Percentiles rank a stretch among this genome's conserved stretches.
phyloP scores from a whole-genome alignment of 2,888 invertebrate genomes.

The Geotrupes spiniger region DNA sequence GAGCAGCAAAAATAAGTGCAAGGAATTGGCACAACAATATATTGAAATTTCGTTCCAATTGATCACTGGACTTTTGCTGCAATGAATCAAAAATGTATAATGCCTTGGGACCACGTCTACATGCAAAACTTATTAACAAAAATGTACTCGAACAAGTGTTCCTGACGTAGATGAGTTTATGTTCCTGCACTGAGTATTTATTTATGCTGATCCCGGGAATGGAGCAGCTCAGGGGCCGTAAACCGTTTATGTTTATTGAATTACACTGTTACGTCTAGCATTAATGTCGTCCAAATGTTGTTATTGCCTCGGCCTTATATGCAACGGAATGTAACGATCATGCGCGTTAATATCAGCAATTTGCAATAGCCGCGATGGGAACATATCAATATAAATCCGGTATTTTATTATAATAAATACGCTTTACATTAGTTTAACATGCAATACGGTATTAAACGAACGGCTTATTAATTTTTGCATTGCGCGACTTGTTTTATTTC shows the following conservation, averaged over 20 bases:
- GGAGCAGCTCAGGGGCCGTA: slow-evolving; percentile 44
- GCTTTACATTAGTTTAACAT: slow-evolving; percentile 15
- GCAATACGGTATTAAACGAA: slow-evolving; percentile 1
- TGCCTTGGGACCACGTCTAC: too few relatives aligned
- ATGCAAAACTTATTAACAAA: too few relatives aligned
- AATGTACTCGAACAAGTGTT: background rate
- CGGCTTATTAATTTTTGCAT: background rate
- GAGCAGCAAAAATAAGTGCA: too few relatives aligned
- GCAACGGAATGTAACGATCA: slow-evolving; percentile 14
- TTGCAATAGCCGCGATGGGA: slow-evolving; percentile 2
- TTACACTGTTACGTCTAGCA: slow-evolving; percentile 48
- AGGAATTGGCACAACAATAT: too few relatives aligned
- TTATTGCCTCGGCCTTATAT: slow-evolving; percentile 36
- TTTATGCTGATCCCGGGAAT: slow-evolving; percentile 38
- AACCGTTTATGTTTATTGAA: slow-evolving; percentile 49
- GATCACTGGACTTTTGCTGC: too few relatives aligned
- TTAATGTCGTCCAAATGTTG: slow-evolving; percentile 42
- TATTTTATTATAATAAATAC: slow-evolving; percentile 16
- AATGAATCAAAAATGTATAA: too few relatives aligned
- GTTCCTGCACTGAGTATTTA: slow-evolving; percentile 30
- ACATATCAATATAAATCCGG: slow-evolving; percentile 13
- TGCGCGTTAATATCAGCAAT: slow-evolving; percentile 3
- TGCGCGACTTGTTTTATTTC: background rate
- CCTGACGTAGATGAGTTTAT: slow-evolving; percentile 3
- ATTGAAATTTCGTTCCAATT: too few relatives aligned